These are phyloP conservation scores for Pristionchus maxplancki DNA, from an alignment of 2,888 invertebrate species.

Conservation along the genomic window DNA sequence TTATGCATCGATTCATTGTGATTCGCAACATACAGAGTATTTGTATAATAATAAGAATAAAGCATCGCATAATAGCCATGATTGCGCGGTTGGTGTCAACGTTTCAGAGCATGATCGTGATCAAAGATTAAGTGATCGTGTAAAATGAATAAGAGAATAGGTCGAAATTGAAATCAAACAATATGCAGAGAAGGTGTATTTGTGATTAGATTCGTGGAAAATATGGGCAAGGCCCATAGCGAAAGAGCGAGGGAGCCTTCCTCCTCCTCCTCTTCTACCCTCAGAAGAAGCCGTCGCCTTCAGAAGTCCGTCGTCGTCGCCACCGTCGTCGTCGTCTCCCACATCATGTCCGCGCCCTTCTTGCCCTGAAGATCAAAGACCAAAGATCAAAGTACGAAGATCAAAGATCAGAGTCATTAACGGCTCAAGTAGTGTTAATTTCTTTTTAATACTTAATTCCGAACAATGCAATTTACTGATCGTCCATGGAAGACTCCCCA, in stretches of 20 bases:
- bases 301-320: not conserved
- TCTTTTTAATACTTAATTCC: no score
- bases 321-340: conserved; percentile 3
- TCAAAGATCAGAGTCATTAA: not conserved
- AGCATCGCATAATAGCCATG: not conserved
- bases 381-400: not conserved
- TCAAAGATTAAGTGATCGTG: no score
- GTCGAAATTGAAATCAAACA: no score
- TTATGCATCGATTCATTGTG: conserved; percentile 22
- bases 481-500: no score
- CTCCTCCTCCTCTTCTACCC: not conserved
- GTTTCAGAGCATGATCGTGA: not conserved
- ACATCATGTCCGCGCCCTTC: conserved; percentile 34
- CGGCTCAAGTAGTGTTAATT: no score
- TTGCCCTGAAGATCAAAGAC: not conserved
- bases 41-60: not conserved
- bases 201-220: no score
- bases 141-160: no score
- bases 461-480: no score
- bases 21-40: not conserved
- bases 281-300: no score
- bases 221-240: no score
- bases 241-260: not conserved
- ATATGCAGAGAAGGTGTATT: no score
- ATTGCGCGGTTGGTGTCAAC: not conserved